phyloP scores from a whole-genome alignment of 2,797 vertebrate genomes.

The Coranthus polyacanthus region DNA sequence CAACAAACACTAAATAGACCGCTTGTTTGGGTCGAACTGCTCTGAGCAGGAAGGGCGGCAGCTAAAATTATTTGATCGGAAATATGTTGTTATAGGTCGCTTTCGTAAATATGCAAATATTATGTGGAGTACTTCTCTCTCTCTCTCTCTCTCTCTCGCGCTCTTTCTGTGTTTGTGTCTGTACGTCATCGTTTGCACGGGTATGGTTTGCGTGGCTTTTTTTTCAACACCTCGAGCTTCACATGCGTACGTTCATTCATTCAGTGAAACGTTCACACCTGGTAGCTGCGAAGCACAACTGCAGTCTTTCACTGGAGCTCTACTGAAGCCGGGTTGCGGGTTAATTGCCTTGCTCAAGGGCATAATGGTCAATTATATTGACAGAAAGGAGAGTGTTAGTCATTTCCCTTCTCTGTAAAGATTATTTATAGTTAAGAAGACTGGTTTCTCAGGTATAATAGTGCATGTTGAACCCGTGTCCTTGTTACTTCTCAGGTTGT shows the following conservation, averaged over 20 bases:
- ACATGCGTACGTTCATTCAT: conserved; percentile 36
- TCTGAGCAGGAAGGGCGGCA: conserved; percentile 51
- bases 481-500: conserved; percentile 9
- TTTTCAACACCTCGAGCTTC: conserved; percentile 21
- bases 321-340: neutral
- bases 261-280: conserved; percentile 25
- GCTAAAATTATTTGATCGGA: conserved; percentile 56
- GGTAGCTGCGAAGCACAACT: conserved; percentile 24
- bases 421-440: conserved; percentile 45
- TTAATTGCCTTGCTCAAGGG: conserved; percentile 53
- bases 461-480: conserved; percentile 22
- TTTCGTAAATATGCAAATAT: conserved; percentile 65
- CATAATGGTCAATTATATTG: conserved; percentile 31
- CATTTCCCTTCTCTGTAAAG: conserved; percentile 35
- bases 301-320: conserved; percentile 26
- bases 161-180: neutral
- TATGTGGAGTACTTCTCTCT: conserved; percentile 2
- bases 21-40: conserved; percentile 62
- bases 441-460: conserved; percentile 15
- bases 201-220: conserved; percentile 17
- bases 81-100: conserved; percentile 25
- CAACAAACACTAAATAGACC: conserved; percentile 72
- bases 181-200: neutral
- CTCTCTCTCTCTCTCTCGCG: neutral
- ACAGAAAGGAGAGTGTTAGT: conserved; percentile 43